phyloP scores from a whole-genome alignment of 2,113 vertebrate species.

The Ptyas mucosa region DNA sequence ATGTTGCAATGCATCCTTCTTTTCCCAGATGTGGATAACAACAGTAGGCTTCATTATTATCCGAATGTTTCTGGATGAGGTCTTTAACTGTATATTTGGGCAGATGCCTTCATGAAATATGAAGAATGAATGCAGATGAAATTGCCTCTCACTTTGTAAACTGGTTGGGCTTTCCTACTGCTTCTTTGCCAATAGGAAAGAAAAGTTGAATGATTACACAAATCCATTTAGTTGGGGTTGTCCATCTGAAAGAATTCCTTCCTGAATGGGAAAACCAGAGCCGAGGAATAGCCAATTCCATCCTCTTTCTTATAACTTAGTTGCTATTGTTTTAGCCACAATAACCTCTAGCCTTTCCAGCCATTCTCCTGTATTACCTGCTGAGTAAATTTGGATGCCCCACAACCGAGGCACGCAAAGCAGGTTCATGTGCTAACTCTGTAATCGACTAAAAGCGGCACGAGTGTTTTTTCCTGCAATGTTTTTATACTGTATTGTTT shows the following conservation, averaged over 20 bases:
- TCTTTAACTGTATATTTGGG: neutral
- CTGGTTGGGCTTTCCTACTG: neutral
- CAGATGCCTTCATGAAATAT: neutral
- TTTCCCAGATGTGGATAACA: neutral
- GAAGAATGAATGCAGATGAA: neutral
- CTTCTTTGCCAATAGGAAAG: neutral
- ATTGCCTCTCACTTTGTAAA: neutral
- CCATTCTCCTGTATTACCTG: neutral
- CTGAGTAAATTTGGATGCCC: neutral
- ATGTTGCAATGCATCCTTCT: neutral
- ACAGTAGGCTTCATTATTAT: neutral
- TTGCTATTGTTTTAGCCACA: neutral
- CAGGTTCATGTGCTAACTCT: too few species aligned
- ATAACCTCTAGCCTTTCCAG: too few species aligned
- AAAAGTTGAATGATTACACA: neutral
- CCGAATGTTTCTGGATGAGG: neutral
- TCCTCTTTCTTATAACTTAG: neutral
- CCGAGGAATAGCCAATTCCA: neutral
- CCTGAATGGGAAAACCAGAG: neutral
- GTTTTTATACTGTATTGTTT: neutral
- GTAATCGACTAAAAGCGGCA: too few species aligned
- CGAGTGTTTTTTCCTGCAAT: neutral
- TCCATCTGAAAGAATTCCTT: neutral
- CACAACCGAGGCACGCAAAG: neutral
- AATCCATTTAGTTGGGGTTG: neutral